These are phyloP conservation scores for Engystomops pustulosus DNA, from an alignment of 2,113 vertebrate genomes.

Conservation along the genomic window DNA sequence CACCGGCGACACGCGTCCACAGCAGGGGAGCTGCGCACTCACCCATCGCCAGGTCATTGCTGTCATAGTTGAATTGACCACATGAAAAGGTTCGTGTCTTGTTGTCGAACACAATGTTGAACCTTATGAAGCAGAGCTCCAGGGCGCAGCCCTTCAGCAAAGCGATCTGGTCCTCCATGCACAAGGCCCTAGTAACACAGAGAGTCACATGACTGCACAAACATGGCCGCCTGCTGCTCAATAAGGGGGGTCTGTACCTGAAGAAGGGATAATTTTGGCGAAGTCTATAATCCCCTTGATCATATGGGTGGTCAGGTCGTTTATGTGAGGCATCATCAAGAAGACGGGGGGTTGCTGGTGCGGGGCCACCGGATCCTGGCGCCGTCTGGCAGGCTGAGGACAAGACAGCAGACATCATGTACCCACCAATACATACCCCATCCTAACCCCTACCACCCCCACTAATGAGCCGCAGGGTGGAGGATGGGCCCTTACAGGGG, in stretches of 20 bases:
- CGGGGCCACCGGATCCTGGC: background rate
- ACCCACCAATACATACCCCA: too few species aligned
- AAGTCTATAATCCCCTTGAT: constrained; percentile 77
- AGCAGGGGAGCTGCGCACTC: constrained; percentile 18
- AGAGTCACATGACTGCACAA: background rate
- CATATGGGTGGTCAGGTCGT: constrained; percentile 75
- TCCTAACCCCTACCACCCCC: too few species aligned
- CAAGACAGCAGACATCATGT: background rate
- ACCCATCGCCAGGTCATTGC: constrained; percentile 62
- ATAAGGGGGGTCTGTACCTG: constrained; percentile 60
- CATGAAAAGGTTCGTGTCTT: constrained; percentile 67
- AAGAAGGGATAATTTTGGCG: constrained; percentile 73
- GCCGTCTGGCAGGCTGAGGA: background rate
- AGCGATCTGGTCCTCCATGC: constrained; percentile 72
- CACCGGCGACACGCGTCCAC: too few species aligned
- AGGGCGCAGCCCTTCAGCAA: constrained; percentile 72
- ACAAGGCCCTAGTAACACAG: constrained; percentile 62
- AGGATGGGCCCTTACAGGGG: too few species aligned
- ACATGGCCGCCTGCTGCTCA: background rate
- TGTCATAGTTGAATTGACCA: constrained; percentile 67
- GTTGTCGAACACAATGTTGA: constrained; percentile 69
- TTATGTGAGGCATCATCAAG: constrained; percentile 71
- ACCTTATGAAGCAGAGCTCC: constrained; percentile 67
- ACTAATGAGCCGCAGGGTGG: too few species aligned
- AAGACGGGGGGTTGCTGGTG: background rate